Conservation (phyloP, 2,888 invertebrate species). For the Bugulina stolonifera region DNA sequence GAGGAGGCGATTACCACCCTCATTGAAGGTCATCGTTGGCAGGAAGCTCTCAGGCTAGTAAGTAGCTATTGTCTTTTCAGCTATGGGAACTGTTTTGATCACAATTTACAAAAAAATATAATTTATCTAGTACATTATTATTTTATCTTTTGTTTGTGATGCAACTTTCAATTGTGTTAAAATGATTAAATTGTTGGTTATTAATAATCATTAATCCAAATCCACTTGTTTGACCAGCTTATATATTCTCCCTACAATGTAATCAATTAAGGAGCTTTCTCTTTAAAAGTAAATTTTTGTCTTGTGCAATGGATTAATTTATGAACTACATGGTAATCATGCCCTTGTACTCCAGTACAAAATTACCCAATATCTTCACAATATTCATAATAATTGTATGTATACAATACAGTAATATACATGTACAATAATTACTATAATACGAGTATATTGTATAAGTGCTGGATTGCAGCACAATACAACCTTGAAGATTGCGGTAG, state of each 20-base stretch:
- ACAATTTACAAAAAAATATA: neutral
- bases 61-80: slow-evolving; percentile 32
- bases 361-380: neutral
- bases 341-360: neutral
- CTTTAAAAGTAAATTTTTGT: neutral
- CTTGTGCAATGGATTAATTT: neutral
- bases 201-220: neutral
- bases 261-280: neutral
- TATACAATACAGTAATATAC: too few relatives aligned
- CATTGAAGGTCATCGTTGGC: slow-evolving; percentile 65
- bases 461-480: too few relatives aligned
- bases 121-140: slow-evolving; percentile 2
- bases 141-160: neutral
- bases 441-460: too few relatives aligned
- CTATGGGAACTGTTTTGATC: neutral
- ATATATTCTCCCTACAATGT: neutral
- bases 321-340: neutral
- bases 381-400: too few relatives aligned
- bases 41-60: slow-evolving; percentile 64
- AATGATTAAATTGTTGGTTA: neutral
- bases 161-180: neutral
- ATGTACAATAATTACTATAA: too few relatives aligned
- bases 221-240: neutral
- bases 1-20: slow-evolving; percentile 64
- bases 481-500: too few relatives aligned